phyloP scores from a whole-genome alignment of 2,888 invertebrate species.

The Pristionchus exspectatus region DNA sequence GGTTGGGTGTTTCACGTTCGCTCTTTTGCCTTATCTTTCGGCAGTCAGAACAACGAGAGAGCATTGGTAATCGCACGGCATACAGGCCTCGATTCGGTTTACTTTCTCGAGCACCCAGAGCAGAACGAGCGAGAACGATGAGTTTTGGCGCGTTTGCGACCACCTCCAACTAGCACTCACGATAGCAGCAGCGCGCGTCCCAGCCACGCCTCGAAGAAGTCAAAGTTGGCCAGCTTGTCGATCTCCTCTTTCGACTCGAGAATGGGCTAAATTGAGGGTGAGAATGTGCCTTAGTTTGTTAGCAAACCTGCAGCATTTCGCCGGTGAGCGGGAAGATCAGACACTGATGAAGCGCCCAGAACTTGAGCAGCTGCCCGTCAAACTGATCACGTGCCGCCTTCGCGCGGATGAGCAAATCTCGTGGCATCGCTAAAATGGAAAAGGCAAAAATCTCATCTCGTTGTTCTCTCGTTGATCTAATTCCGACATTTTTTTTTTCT shows the following conservation, averaged over 20 bases:
- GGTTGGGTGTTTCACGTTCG: too few species aligned
- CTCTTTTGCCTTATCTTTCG: too few species aligned
- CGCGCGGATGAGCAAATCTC: background rate
- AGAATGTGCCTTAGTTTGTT: background rate
- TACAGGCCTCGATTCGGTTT: too few species aligned
- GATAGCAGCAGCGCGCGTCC: slow-evolving; percentile 80
- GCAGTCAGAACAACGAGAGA: too few species aligned
- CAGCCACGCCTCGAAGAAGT: slow-evolving; percentile 80
- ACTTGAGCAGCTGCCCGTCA: background rate
- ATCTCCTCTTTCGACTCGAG: slow-evolving; percentile 76
- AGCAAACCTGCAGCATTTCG: slow-evolving; percentile 15
- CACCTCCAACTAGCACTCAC: too few species aligned
- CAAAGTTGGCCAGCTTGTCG: slow-evolving; percentile 79
- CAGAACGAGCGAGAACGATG: too few species aligned
- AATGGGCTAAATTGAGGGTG: slow-evolving; percentile 61
- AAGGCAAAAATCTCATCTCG: background rate
- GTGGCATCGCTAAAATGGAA: background rate
- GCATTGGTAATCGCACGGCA: too few species aligned
- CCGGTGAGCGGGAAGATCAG: background rate
- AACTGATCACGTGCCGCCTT: background rate
- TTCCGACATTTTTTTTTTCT: too few species aligned
- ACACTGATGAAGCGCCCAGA: background rate
- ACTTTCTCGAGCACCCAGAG: too few species aligned
- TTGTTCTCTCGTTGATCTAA: too few species aligned
- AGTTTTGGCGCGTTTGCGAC: too few species aligned